Conservation (phyloP, 2,113 vertebrate species). For the Phodopus roborovskii region DNA sequence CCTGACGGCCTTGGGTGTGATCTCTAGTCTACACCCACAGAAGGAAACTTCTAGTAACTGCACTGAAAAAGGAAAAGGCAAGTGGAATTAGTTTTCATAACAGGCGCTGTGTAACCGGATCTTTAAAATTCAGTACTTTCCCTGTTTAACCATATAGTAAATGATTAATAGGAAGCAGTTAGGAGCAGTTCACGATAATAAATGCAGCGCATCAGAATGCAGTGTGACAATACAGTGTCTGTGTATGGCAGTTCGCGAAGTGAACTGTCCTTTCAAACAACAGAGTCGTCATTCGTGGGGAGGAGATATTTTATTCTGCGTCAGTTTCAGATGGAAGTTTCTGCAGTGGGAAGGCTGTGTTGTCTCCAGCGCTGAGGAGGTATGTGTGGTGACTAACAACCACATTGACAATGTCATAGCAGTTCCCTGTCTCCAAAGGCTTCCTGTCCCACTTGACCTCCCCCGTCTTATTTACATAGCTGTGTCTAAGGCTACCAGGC, state of each 20-base stretch:
- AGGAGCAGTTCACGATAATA: not conserved
- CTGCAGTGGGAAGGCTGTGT: not conserved
- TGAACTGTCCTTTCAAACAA: not conserved
- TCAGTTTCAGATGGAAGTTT: slow-evolving; percentile 29
- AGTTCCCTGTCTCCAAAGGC: not conserved
- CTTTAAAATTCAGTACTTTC: slow-evolving; percentile 34
- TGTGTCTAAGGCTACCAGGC: not conserved
- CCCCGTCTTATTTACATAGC: not conserved
- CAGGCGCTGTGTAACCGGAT: not conserved
- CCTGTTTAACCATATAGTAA: not conserved
- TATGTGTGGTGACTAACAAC: not conserved
- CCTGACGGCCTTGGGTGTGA: not conserved
- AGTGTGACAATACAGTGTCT: not conserved
- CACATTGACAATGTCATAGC: not conserved
- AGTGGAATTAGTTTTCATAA: slow-evolving; percentile 26
- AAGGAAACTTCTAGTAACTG: not conserved
- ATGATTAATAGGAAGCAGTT: slow-evolving; percentile 19
- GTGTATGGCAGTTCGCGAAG: not conserved
- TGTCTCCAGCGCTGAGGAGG: not conserved
- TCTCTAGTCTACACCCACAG: not conserved
- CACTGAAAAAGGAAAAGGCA: slow-evolving; percentile 14
- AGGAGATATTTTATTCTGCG: slow-evolving; percentile 14
- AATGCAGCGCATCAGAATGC: too few species aligned
- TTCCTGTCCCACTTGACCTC: not conserved
- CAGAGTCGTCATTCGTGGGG: not conserved